These are phyloP conservation scores for Aphidoletes aphidimyza DNA, from an alignment of 2,888 invertebrate species.

Conservation along the genomic window DNA sequence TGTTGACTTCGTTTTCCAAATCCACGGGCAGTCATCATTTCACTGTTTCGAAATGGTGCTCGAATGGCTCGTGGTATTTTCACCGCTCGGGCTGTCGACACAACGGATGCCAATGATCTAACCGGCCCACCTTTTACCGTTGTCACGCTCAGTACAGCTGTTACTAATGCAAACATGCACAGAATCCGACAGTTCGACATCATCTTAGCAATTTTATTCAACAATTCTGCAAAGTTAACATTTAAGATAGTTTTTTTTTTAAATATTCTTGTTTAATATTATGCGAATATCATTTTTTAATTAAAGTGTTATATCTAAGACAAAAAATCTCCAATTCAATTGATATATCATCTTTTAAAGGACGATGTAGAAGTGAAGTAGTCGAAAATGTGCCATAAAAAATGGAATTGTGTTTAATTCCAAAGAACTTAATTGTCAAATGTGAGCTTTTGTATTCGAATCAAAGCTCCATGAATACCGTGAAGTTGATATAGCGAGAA, in stretches of 20 bases:
- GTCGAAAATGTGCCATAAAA: no score
- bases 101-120: slow-evolving; percentile 58
- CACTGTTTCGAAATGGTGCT: slow-evolving; percentile 60
- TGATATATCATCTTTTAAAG: no score
- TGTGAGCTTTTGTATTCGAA: no score
- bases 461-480: no score
- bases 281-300: no score
- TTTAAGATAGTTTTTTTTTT: not conserved
- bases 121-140: slow-evolving; percentile 58
- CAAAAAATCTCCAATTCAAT: no score
- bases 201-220: not conserved
- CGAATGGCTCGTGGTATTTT: slow-evolving; percentile 60
- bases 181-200: slow-evolving; percentile 51
- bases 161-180: slow-evolving; percentile 21
- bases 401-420: no score
- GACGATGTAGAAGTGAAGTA: no score
- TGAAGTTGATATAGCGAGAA: no score
- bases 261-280: no score
- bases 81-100: slow-evolving; percentile 56
- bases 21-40: slow-evolving; percentile 61
- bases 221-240: not conserved
- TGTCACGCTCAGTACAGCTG: not conserved
- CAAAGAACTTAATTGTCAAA: no score
- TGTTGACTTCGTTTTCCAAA: slow-evolving; percentile 60
- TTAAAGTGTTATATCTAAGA: no score